Conservation (phyloP, 2,888 invertebrate species). For the Agrotis ipsilon region DNA sequence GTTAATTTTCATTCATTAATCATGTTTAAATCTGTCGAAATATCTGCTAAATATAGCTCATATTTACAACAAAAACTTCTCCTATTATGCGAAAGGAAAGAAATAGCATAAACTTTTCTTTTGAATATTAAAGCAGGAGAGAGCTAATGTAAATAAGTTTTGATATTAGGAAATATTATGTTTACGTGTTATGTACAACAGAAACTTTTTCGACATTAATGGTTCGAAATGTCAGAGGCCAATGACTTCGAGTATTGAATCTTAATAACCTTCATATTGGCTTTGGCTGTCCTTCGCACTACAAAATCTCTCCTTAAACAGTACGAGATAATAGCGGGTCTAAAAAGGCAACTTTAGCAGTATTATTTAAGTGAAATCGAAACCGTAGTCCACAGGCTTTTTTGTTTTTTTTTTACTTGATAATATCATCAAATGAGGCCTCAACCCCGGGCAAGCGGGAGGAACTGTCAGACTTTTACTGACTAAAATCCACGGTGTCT, state of each 20-base stretch:
- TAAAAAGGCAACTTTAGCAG: neutral
- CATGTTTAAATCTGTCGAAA: slow-evolving; percentile 12
- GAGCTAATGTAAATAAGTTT: slow-evolving; percentile 28
- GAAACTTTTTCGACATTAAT: slow-evolving; percentile 34
- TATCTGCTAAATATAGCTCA: neutral
- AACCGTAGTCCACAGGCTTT: no score
- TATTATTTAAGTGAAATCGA: no score
- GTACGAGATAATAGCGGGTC: neutral
- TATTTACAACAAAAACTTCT: neutral
- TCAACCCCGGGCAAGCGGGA: no score
- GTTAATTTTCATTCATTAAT: neutral
- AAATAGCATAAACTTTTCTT: neutral
- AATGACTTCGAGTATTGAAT: slow-evolving; percentile 40
- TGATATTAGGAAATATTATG: neutral
- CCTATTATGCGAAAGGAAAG: neutral
- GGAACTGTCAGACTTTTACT: no score
- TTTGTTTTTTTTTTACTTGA: no score
- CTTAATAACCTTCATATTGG: slow-evolving; percentile 26
- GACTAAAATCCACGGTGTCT: no score
- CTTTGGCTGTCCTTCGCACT: slow-evolving; percentile 13
- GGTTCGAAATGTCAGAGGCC: slow-evolving; percentile 40
- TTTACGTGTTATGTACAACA: slow-evolving; percentile 21
- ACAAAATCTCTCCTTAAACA: slow-evolving; percentile 16
- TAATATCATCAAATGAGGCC: no score
- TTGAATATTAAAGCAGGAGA: slow-evolving; percentile 22